Conservation (phyloP, 2,113 vertebrate genomes). For the Dasyprocta punctata region DNA sequence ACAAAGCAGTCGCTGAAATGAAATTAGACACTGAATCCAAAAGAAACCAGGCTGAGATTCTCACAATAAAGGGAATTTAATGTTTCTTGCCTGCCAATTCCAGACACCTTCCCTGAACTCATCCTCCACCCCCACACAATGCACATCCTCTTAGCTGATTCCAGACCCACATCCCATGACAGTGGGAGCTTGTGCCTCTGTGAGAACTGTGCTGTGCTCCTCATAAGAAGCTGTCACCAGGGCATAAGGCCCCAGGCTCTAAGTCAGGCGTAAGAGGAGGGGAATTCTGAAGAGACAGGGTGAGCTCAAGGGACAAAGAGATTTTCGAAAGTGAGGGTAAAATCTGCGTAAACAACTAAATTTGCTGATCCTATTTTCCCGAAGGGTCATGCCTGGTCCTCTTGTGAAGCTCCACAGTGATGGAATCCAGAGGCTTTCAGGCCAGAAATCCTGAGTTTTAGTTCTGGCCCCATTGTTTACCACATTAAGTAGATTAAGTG, state of each 20-base stretch:
- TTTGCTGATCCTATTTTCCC: not conserved
- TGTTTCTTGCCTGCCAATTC: not conserved
- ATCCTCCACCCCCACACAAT: not conserved
- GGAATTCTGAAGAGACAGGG: not conserved
- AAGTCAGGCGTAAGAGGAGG: not conserved
- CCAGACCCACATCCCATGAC: not conserved
- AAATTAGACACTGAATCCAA: constrained; percentile 10
- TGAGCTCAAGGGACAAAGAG: not conserved
- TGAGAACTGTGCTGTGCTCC: not conserved
- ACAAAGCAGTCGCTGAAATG: constrained; percentile 45
- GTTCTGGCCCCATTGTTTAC: not conserved
- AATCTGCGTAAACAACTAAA: not conserved
- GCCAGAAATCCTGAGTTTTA: not conserved
- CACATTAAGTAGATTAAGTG: not conserved
- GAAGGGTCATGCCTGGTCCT: not conserved
- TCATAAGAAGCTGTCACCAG: not conserved
- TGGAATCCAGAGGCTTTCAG: not conserved
- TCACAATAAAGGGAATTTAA: not conserved
- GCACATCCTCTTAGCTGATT: not conserved
- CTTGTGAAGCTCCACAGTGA: not conserved
- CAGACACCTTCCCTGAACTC: not conserved
- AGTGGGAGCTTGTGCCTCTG: not conserved
- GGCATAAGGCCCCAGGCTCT: not conserved
- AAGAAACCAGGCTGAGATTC: constrained; percentile 1
- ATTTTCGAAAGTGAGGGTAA: not conserved